These are phyloP conservation scores for Artibeus jamaicensis DNA, from an alignment of 2,797 vertebrate genomes.

Conservation along the genomic window DNA sequence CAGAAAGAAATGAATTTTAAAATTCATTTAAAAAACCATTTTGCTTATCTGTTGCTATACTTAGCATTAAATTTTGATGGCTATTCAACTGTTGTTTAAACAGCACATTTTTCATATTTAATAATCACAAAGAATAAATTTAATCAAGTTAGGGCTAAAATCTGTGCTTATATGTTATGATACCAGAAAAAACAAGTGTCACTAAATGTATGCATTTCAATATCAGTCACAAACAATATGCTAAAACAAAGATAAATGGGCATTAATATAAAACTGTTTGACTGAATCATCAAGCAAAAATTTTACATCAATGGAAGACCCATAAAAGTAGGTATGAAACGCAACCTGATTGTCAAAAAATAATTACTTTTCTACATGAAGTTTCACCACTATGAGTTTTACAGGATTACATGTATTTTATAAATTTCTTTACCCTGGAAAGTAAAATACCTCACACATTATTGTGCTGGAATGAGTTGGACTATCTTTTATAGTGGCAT, in stretches of 20 bases:
- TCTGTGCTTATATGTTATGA: neutral
- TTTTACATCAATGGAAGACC: conserved; percentile 54
- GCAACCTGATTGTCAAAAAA: conserved; percentile 45
- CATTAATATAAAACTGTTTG: conserved; percentile 7
- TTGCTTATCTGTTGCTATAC: neutral
- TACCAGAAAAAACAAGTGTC: neutral
- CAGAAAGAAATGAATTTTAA: neutral
- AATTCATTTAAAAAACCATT: neutral
- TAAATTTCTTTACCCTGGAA: neutral
- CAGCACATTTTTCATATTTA: neutral
- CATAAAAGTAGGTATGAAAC: conserved; percentile 41
- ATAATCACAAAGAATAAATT: neutral
- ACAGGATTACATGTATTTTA: neutral
- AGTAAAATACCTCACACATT: neutral
- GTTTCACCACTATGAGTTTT: conserved; percentile 40
- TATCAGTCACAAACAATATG: neutral
- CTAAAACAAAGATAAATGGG: neutral
- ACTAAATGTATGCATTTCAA: conserved; percentile 7
- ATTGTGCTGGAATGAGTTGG: conserved; percentile 5
- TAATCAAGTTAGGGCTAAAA: neutral
- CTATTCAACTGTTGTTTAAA: neutral
- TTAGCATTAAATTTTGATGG: neutral
- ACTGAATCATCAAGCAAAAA: conserved; percentile 24
- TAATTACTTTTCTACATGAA: conserved; percentile 41
- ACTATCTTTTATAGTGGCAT: neutral